These are phyloP conservation scores for Cisticola juncidis DNA, from an alignment of 2,113 vertebrate species.

Conservation along the genomic window DNA sequence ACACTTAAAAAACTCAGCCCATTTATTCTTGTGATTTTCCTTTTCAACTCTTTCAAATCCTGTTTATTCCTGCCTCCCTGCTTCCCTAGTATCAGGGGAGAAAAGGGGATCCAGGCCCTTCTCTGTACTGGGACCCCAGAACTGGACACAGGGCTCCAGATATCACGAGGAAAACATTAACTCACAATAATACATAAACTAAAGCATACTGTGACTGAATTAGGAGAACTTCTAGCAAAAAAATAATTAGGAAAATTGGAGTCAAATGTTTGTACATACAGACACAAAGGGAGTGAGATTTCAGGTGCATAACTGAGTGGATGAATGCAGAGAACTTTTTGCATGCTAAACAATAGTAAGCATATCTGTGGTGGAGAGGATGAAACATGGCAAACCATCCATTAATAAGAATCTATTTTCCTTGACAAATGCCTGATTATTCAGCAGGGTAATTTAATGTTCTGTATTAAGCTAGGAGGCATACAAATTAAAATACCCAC, in stretches of 20 bases:
- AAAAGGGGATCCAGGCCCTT: background rate
- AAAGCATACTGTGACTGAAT: background rate
- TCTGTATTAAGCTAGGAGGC: slow-evolving; percentile 29
- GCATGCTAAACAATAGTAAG: background rate
- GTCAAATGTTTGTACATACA: background rate
- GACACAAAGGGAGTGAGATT: background rate
- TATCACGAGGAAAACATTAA: background rate
- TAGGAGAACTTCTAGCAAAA: background rate
- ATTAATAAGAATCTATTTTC: slow-evolving; percentile 33
- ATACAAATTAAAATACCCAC: background rate
- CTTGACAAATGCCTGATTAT: slow-evolving; percentile 35
- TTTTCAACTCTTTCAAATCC: background rate
- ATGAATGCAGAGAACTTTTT: background rate
- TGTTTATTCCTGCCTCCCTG: background rate
- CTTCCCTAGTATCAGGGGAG: background rate
- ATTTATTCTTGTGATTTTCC: background rate
- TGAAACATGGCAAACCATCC: slow-evolving; percentile 1
- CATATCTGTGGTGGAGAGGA: background rate
- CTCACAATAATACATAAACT: background rate
- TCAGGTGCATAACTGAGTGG: background rate
- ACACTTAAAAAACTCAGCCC: background rate
- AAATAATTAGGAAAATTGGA: background rate
- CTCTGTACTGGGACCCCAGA: background rate
- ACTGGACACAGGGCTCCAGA: background rate
- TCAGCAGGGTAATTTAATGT: slow-evolving; percentile 24